A percentile compares a stretch with the other conserved stretches of the same genome.
These are phyloP conservation scores for Menidia beryllina DNA, from an alignment of 2,113 vertebrate genomes.

Conservation along the genomic window DNA sequence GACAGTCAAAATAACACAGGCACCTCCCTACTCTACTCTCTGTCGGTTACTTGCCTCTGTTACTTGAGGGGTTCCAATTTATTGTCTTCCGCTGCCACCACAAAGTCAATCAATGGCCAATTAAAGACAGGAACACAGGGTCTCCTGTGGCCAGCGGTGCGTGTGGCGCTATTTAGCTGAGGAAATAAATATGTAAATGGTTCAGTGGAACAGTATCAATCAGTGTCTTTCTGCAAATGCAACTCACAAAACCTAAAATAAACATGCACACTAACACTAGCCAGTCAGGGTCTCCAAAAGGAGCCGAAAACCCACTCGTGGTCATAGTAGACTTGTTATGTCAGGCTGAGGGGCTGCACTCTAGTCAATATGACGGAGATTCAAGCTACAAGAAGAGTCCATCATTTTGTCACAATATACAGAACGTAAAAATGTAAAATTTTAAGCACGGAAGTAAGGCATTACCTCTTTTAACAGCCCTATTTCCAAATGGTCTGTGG, in stretches of 20 bases:
- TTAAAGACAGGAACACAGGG: conserved; percentile 64
- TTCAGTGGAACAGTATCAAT: conserved; percentile 27
- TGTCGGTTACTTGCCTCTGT: conserved; percentile 25
- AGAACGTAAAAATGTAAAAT: background rate
- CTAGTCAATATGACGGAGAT: conserved; percentile 25
- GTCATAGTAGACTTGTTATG: conserved; percentile 13
- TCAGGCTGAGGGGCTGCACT: background rate
- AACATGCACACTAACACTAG: background rate
- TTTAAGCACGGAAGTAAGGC: background rate
- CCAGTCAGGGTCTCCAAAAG: background rate
- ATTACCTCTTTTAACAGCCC: background rate
- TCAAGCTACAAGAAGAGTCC: conserved; percentile 8
- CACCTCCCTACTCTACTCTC: conserved; percentile 23
- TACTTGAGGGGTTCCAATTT: conserved; percentile 65
- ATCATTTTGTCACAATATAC: conserved; percentile 3
- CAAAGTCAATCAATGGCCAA: conserved; percentile 81
- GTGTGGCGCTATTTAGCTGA: conserved; percentile 40
- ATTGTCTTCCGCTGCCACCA: conserved; percentile 59
- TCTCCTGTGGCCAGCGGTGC: conserved; percentile 49
- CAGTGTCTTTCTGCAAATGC: conserved; percentile 25
- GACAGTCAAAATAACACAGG: conserved; percentile 34
- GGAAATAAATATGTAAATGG: conserved; percentile 76
- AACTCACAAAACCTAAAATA: background rate
- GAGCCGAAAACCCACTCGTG: background rate
- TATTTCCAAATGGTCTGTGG: background rate